Evolutionary conservation across 2,797 vertebrate species (phyloP).

Genomic region (Garrulus glandarius): DNA sequence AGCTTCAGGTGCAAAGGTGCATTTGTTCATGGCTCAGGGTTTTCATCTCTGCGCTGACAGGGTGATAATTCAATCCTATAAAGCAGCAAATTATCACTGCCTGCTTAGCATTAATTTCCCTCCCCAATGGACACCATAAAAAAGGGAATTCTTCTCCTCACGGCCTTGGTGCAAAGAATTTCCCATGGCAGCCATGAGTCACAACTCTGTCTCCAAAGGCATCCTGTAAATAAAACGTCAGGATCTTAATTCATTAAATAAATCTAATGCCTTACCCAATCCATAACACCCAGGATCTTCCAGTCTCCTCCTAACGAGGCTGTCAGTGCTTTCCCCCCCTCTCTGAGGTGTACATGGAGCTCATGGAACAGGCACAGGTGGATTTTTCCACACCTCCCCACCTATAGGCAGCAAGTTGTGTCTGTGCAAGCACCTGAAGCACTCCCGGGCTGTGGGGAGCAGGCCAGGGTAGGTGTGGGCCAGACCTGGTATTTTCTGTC

Average conservation of each 20-base stretch:
- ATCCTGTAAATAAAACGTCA: constrained; percentile 49
- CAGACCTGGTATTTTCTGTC: background rate
- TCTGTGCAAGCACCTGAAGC: background rate
- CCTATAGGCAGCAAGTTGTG: accelerated
- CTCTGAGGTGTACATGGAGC: background rate
- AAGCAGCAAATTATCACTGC: constrained; percentile 53
- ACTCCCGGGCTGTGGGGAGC: background rate
- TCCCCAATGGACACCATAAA: constrained; percentile 13
- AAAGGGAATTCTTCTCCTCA: constrained; percentile 49
- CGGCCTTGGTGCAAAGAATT: constrained; percentile 7
- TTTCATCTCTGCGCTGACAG: constrained; percentile 10
- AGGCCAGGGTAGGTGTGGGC: background rate
- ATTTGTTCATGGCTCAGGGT: constrained; percentile 49
- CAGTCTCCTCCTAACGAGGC: background rate
- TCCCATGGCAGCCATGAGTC: constrained; percentile 40
- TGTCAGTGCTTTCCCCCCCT: background rate
- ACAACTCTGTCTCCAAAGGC: constrained; percentile 55
- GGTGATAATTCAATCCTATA: constrained; percentile 30
- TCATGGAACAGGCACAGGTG: background rate
- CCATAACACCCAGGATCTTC: background rate
- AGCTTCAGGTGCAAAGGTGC: constrained; percentile 44
- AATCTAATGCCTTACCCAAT: constrained; percentile 6
- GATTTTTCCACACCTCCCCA: background rate
- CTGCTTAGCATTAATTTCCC: constrained; percentile 49
- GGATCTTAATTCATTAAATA: constrained; percentile 55